A percentile compares a stretch with the other conserved stretches of the same genome.
Conservation (phyloP, 2,113 vertebrate genomes). For the Caranx ignobilis region DNA sequence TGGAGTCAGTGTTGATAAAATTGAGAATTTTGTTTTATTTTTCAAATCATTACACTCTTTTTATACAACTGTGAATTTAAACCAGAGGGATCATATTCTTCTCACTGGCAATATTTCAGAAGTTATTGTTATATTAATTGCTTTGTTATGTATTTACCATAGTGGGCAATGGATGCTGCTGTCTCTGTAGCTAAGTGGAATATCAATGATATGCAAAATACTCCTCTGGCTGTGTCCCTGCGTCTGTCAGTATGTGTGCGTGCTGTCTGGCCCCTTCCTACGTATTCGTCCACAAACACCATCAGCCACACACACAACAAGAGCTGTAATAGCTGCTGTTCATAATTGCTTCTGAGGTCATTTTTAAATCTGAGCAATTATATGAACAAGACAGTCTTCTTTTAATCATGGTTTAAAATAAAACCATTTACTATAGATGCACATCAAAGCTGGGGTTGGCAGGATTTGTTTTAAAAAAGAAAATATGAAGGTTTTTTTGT, state of each 20-base stretch:
- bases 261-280: slow-evolving; percentile 9
- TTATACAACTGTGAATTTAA: slow-evolving; percentile 29
- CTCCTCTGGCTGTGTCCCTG: slow-evolving; percentile 26
- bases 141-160: slow-evolving; percentile 37
- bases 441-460: too few relatives aligned
- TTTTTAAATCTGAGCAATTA: slow-evolving; percentile 20
- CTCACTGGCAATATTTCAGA: slow-evolving; percentile 17
- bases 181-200: slow-evolving; percentile 40
- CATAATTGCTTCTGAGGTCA: slow-evolving; percentile 12
- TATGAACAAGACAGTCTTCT: not conserved
- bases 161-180: slow-evolving; percentile 22
- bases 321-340: slow-evolving; percentile 2
- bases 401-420: slow-evolving; percentile 12
- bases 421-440: not conserved
- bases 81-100: slow-evolving; percentile 21
- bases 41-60: not conserved
- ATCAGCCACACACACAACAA: not conserved
- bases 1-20: not conserved
- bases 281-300: not conserved
- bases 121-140: slow-evolving; percentile 43
- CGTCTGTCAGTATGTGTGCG: slow-evolving; percentile 5
- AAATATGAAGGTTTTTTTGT: too few relatives aligned
- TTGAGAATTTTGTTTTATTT: slow-evolving; percentile 12
- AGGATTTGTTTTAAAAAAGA: too few relatives aligned
- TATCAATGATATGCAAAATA: slow-evolving; percentile 47